phyloP scores from a whole-genome alignment of 2,888 invertebrate species.

The Abscondita cerata region DNA sequence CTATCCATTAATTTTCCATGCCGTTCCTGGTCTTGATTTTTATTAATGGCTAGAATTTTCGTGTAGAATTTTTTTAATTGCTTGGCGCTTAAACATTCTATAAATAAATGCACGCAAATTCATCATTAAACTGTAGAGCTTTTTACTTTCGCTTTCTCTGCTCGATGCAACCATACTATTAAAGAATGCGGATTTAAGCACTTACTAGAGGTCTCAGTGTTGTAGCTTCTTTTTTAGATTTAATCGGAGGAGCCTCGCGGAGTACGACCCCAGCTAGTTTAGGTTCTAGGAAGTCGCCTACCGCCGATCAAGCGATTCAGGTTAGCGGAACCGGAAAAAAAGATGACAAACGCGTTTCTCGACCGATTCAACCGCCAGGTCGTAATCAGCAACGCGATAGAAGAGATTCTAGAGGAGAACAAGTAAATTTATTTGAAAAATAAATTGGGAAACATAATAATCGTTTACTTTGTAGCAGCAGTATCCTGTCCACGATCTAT shows the following conservation, averaged over 20 bases:
- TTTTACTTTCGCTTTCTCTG: too few relatives aligned
- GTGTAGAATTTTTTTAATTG: too few relatives aligned
- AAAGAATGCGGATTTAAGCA: too few relatives aligned
- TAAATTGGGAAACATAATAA: slow-evolving; percentile 1
- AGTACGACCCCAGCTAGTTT: slow-evolving; percentile 82
- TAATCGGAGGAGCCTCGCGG: slow-evolving; percentile 76
- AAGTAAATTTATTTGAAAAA: background rate
- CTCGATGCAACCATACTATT: too few relatives aligned
- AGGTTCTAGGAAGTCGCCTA: slow-evolving; percentile 80
- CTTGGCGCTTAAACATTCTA: too few relatives aligned
- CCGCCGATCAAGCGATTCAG: slow-evolving; percentile 85
- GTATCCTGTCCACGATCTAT: slow-evolving; percentile 10
- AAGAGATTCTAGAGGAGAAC: slow-evolving; percentile 44
- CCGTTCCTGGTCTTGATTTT: too few relatives aligned
- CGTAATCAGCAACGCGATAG: slow-evolving; percentile 53
- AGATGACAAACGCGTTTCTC: slow-evolving; percentile 53
- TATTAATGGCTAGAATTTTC: too few relatives aligned
- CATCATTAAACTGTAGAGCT: too few relatives aligned
- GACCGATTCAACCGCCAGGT: slow-evolving; percentile 53
- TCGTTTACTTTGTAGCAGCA: background rate
- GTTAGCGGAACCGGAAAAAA: slow-evolving; percentile 60
- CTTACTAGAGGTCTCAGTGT: slow-evolving; percentile 42
- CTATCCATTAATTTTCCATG: too few relatives aligned
- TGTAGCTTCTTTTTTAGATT: slow-evolving; percentile 68
- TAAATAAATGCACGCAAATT: too few relatives aligned